These are phyloP conservation scores for Cebus imitator DNA, from an alignment of 2,113 vertebrate species.

Conservation along the genomic window DNA sequence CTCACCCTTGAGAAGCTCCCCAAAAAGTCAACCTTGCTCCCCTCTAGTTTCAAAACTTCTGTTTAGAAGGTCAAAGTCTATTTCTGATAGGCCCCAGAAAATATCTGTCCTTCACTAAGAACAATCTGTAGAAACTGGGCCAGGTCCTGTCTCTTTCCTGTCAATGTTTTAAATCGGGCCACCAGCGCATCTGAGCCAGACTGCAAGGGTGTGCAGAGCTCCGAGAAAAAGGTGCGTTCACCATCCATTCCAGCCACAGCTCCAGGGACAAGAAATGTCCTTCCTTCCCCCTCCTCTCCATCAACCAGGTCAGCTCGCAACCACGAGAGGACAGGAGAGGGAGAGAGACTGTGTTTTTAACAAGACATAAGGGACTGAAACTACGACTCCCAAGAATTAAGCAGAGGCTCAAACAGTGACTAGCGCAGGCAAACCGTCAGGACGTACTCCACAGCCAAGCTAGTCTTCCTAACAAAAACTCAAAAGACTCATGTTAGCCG, in stretches of 20 bases:
- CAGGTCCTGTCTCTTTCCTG: background rate
- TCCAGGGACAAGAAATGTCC: no score
- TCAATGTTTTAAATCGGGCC: background rate
- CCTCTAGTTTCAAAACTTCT: background rate
- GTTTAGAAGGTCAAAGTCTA: background rate
- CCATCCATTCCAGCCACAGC: background rate
- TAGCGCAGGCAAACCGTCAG: background rate
- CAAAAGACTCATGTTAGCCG: no score
- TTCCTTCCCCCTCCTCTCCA: background rate
- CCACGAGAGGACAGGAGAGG: accelerated
- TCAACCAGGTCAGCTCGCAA: background rate
- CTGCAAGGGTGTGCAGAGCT: accelerated
- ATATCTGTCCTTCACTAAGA: background rate
- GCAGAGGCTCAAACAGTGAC: background rate
- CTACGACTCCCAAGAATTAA: background rate
- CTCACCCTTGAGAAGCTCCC: background rate
- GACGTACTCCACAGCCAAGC: background rate
- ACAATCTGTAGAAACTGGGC: background rate
- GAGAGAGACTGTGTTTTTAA: background rate
- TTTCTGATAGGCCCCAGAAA: background rate
- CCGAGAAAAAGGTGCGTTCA: background rate
- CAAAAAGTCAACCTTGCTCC: background rate
- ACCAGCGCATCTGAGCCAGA: background rate
- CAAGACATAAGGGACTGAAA: background rate
- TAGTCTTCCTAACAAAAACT: accelerated